These are phyloP conservation scores for Microcebus tavaratra DNA, from an alignment of 2,113 vertebrate genomes.

Conservation along the genomic window DNA sequence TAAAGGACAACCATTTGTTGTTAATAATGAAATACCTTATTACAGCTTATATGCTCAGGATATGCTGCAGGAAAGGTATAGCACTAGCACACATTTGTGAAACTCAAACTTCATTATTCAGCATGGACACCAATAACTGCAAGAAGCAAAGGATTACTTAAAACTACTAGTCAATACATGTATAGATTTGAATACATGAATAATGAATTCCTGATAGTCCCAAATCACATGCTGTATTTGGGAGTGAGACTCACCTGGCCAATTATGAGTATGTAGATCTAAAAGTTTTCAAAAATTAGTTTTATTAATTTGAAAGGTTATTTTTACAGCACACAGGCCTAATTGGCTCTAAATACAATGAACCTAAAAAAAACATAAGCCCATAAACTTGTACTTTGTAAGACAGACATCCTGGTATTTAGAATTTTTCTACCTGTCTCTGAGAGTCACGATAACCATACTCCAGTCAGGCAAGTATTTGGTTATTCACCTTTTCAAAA, in stretches of 20 bases:
- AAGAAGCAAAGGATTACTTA: conserved; percentile 38
- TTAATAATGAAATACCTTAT: neutral
- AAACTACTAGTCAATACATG: neutral
- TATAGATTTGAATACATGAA: neutral
- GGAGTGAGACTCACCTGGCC: neutral
- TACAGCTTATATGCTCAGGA: neutral
- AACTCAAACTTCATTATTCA: conserved; percentile 5
- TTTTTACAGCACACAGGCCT: neutral
- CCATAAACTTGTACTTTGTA: neutral
- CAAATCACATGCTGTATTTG: neutral
- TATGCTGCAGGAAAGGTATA: neutral
- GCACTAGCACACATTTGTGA: neutral
- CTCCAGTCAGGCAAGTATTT: neutral
- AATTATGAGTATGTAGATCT: neutral
- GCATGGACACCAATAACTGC: neutral
- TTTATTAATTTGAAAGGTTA: neutral
- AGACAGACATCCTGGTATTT: neutral
- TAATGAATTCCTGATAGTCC: neutral
- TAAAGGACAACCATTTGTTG: neutral
- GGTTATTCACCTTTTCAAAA: neutral
- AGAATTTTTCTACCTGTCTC: conserved; percentile 13
- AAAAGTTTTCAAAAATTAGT: neutral
- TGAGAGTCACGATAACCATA: conserved; percentile 26
- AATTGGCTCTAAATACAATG: neutral
- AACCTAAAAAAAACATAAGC: neutral